phyloP scores from a whole-genome alignment of 2,113 vertebrate genomes.

The Aegypius monachus region DNA sequence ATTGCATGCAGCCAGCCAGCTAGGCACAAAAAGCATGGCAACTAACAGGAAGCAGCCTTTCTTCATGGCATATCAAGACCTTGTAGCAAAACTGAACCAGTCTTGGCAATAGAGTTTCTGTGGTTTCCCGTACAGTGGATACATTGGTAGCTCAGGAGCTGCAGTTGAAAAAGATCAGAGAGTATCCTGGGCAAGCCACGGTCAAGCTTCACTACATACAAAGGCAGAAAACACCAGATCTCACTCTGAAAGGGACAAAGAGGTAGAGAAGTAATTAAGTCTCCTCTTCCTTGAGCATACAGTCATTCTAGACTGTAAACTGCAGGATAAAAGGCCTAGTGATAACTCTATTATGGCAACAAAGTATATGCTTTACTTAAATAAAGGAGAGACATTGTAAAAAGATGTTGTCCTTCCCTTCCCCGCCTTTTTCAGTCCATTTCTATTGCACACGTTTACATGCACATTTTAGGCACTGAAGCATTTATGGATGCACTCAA shows the following conservation, averaged over 20 bases:
- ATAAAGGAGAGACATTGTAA: background rate
- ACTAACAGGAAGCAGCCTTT: background rate
- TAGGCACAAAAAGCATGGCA: background rate
- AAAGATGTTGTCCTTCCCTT: background rate
- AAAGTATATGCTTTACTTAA: slow-evolving; percentile 14
- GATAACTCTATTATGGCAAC: slow-evolving; percentile 10
- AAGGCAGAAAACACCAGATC: background rate
- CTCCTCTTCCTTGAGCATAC: background rate
- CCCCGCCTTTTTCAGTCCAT: background rate
- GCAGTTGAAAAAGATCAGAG: background rate
- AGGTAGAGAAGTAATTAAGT: background rate
- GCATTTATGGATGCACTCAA: background rate
- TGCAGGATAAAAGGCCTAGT: background rate
- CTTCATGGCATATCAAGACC: background rate
- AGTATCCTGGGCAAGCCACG: background rate
- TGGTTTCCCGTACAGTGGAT: background rate
- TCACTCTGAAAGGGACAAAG: background rate
- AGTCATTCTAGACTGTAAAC: background rate
- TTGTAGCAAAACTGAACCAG: background rate
- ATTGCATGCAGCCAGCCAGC: background rate
- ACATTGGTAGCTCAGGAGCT: background rate
- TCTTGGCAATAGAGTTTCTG: background rate
- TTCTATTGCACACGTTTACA: background rate
- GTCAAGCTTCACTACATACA: background rate
- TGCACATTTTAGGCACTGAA: background rate